Evolutionary conservation across 92 coral and sea anemone genomes (phyloP).

Genomic region (Scolanthus callimorphus): DNA sequence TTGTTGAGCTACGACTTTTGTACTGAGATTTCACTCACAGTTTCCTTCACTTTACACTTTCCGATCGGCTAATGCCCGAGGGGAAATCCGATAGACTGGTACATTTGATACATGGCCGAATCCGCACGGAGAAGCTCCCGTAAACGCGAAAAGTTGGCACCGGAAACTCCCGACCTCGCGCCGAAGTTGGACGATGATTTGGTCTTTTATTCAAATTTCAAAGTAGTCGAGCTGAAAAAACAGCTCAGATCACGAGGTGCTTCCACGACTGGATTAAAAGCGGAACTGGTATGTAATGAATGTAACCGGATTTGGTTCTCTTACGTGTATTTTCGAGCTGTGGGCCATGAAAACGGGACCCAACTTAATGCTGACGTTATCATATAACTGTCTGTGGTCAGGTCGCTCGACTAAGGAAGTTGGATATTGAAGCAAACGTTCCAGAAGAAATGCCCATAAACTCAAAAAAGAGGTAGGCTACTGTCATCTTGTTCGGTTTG

Average conservation of each 20-base stretch:
- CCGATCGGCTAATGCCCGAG: background rate
- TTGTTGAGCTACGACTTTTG: background rate
- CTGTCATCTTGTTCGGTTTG: background rate
- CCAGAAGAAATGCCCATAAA: background rate
- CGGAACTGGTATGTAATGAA: slow-evolving; percentile 64
- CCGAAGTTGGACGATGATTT: background rate
- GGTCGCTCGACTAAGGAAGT: background rate
- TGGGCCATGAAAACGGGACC: too few relatives aligned
- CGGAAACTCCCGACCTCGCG: slow-evolving; percentile 20
- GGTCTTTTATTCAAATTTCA: slow-evolving; percentile 19
- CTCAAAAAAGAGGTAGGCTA: background rate
- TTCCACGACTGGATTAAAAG: slow-evolving; percentile 68
- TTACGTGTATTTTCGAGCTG: too few relatives aligned
- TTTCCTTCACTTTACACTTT: background rate
- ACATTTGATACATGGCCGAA: slow-evolving; percentile 47
- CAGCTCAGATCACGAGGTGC: slow-evolving; percentile 63
- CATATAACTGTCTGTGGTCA: background rate
- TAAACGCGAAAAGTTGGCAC: slow-evolving; percentile 61
- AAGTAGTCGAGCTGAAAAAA: slow-evolving; percentile 66
- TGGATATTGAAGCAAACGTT: background rate
- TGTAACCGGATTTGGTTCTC: too few relatives aligned
- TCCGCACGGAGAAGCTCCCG: slow-evolving; percentile 62
- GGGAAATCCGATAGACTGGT: background rate
- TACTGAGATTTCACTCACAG: background rate
- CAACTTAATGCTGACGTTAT: background rate